Evolutionary conservation across 2,113 vertebrate genomes (phyloP).

Genomic region (Vicugna pacos): DNA sequence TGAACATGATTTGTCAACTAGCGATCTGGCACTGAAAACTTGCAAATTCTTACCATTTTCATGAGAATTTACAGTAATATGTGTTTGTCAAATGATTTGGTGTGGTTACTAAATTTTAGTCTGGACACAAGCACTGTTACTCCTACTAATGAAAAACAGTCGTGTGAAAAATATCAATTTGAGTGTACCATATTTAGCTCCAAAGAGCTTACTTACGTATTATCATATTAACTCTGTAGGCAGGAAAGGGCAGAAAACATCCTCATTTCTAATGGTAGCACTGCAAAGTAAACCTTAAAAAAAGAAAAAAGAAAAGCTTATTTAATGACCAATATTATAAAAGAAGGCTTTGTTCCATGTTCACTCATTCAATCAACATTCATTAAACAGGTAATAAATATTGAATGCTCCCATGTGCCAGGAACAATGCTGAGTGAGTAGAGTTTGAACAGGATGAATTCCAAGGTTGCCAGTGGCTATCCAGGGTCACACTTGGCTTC

Average conservation of each 20-base stretch:
- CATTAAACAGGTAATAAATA: not conserved
- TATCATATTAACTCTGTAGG: not conserved
- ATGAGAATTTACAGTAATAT: not conserved
- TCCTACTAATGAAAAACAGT: not conserved
- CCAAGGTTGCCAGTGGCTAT: not conserved
- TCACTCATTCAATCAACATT: not conserved
- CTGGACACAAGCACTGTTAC: not conserved
- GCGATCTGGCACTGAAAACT: not conserved
- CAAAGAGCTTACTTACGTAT: not conserved
- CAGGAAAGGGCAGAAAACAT: not conserved
- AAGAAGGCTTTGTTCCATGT: not conserved
- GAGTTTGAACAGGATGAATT: not conserved
- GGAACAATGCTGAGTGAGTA: not conserved
- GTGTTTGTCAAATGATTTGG: not conserved
- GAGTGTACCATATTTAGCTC: not conserved
- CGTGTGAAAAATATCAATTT: not conserved
- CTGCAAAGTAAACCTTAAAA: not conserved
- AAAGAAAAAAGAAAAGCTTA: not conserved
- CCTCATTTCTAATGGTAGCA: not conserved
- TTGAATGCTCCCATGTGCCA: not conserved
- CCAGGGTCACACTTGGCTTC: not conserved
- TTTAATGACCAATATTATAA: not conserved
- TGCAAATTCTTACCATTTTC: not conserved
- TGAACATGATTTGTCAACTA: slow-evolving; percentile 12
- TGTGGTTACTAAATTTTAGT: not conserved